Base-by-base conservation (phyloP, 2,797 vertebrate genomes). In the Coccyzus lansbergi region DNA sequence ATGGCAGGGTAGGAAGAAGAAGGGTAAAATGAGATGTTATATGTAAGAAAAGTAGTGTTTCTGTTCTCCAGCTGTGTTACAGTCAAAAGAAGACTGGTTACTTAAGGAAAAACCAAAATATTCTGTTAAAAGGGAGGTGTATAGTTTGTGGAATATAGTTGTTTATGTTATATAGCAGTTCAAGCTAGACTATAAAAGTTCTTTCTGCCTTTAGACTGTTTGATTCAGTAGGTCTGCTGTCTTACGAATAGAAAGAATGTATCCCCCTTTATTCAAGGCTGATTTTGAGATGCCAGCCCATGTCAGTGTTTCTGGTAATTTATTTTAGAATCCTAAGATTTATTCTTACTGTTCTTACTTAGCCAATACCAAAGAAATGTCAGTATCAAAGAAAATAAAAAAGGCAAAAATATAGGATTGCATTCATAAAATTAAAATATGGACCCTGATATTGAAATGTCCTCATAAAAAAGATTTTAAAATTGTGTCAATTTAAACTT, bases 401-500 rank as follows among this genome's bases (percentile, higher is more conserved):
- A 93, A 56, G 18, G 11, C 15, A 81, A 52, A 94, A 52, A 2
- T 3, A 65, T 13, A 76, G 3, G 51, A 34, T 29, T 86, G 3
- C 17, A 11, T 91, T 90, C 64, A 83, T 53, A 94, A 95, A 95
- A 83, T 70, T 88, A 70, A 89, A 72, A 70, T 56, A n/a, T 4
- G 15, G 68, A 68, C 3, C 19, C n/a, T 59, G 34, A 62, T 29
- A 86, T 51, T 38, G 16, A 90, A 85, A 82, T 19, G 2, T 19
- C 9, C 5, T 76, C 76, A 70, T 0, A 18, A 77, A 88, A 82
- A 70, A 64, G 1, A 31, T 64, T 56, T 77, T 75, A 79, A 21
- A 68, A 52, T n/a, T 88, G 12, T 40, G 71, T 12, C 11, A 60
- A 18, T 59, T 86, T 62, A 69, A 8, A 25, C 8, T 55, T 95